A percentile compares a stretch with the other conserved stretches of the same genome.
phyloP scores from a whole-genome alignment of 2,797 vertebrate species.

The Sebastes alutus region DNA sequence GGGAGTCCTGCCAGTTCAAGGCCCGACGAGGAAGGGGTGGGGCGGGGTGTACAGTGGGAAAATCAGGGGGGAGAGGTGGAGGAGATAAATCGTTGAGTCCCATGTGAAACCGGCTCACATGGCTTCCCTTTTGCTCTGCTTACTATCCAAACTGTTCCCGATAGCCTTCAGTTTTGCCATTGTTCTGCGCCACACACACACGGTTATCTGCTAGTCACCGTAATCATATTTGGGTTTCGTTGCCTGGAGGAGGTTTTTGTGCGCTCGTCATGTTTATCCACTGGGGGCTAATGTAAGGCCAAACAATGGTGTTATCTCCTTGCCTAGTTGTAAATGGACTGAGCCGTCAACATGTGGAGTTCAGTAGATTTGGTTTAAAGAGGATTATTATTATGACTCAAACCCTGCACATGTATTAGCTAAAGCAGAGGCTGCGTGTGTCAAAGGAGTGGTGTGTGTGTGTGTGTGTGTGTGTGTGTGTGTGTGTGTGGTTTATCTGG shows the following conservation, averaged over 20 bases:
- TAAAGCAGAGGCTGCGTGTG: slow-evolving; percentile 19
- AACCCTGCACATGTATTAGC: slow-evolving; percentile 49
- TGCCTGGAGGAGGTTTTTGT: slow-evolving; percentile 36
- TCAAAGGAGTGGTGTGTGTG: slow-evolving; percentile 15
- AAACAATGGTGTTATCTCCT: slow-evolving; percentile 68
- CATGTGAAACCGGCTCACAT: slow-evolving; percentile 67
- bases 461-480: slow-evolving; percentile 1
- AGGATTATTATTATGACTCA: slow-evolving; percentile 68
- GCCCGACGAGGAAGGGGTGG: slow-evolving; percentile 52
- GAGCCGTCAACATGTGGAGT: slow-evolving; percentile 54
- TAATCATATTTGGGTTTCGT: slow-evolving; percentile 68
- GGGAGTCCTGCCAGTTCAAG: slow-evolving; percentile 52
- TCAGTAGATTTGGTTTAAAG: slow-evolving; percentile 64
- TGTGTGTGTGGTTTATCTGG: slow-evolving; percentile 19
- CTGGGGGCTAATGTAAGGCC: slow-evolving; percentile 55
- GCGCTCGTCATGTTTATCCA: slow-evolving; percentile 60
- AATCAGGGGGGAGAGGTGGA: slow-evolving; percentile 13
- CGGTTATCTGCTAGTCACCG: slow-evolving; percentile 31
- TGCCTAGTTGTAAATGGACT: slow-evolving; percentile 49
- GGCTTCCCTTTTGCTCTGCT: slow-evolving; percentile 53
- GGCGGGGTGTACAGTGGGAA: slow-evolving; percentile 50
- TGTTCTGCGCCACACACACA: slow-evolving; percentile 35
- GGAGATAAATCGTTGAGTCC: slow-evolving; percentile 51
- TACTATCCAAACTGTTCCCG: slow-evolving; percentile 34
- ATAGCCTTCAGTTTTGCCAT: slow-evolving; percentile 43